Conservation (phyloP, 2,113 vertebrate genomes). For the Aramus guarauna region DNA sequence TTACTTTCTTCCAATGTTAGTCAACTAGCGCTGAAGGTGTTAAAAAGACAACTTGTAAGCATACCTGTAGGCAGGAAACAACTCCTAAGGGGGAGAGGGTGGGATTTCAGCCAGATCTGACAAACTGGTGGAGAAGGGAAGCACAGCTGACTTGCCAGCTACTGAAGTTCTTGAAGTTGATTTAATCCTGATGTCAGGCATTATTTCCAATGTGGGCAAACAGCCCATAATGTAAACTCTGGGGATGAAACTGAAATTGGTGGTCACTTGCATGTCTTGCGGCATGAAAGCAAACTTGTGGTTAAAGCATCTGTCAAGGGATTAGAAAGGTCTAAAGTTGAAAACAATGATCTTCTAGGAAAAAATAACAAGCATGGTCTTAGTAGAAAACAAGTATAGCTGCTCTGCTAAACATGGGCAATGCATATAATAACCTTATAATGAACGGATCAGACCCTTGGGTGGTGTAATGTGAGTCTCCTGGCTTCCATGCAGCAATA, state of each 20-base stretch:
- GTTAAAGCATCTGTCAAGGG: slow-evolving; percentile 64
- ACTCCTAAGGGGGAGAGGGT: neutral
- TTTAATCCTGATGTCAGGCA: slow-evolving; percentile 44
- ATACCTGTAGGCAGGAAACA: neutral
- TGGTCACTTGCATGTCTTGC: slow-evolving; percentile 49
- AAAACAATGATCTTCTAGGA: slow-evolving; percentile 52
- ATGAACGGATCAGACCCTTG: neutral
- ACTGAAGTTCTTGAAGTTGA: slow-evolving; percentile 2
- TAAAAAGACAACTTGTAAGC: neutral
- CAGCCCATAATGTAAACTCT: slow-evolving; percentile 48
- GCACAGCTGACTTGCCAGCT: neutral
- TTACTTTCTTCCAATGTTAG: neutral
- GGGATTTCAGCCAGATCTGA: neutral
- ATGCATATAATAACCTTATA: neutral
- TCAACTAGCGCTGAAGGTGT: neutral
- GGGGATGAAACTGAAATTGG: slow-evolving; percentile 26
- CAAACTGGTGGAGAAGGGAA: neutral
- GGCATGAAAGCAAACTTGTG: slow-evolving; percentile 60
- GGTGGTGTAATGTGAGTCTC: neutral
- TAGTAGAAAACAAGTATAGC: neutral
- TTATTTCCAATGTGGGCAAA: slow-evolving; percentile 27
- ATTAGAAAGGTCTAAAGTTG: slow-evolving; percentile 73
- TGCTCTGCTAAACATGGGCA: neutral
- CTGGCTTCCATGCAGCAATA: neutral
- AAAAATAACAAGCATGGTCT: slow-evolving; percentile 9